Evolutionary conservation across 2,888 invertebrate genomes (phyloP), one percentile per base, ranked within the genome.

Genomic region (Platycheirus albimanus): DNA sequence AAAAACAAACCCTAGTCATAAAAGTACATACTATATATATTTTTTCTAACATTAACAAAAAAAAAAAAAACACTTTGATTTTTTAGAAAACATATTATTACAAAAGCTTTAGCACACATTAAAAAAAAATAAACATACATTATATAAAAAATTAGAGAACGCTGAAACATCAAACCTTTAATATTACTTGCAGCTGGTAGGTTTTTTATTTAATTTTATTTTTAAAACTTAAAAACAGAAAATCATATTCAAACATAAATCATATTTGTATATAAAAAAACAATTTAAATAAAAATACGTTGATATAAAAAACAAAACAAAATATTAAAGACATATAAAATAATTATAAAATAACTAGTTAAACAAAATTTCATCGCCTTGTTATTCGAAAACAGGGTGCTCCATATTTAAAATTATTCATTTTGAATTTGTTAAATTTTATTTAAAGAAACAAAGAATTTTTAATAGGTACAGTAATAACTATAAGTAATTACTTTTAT

Each of bases 91-190:
- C n/a, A n/a, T 77, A 63, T 54, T 38, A 45, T 67, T 45, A 66
- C 17, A 67, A 36, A 69, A 80, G 80, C 75, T 71, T 81, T 76
- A 71, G 76, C 80, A 81, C 77, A 77, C n/a, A 11, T 7, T 24
- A 10, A 13, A 45, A 24, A 47, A 19, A 43, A 24, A 17, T 3
- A 30, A 38, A 36, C 10, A 38, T 3, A 47, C 45, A 15, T 20
- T 10, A 47, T 3, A 45, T 7, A 47, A 33, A 52, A 15, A 41
- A 30, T n/a, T 36, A 43, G 10, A 58, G 6, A 51, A 45, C 30
- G 47, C 54, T 52, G 24, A 61, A 76, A 30, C 13, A 41, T 70
- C 15, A 43, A 45, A 38, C 51, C 17, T 30, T 54, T 45, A 19
- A 38, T 11, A 33, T 24, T 8, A 33, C 1, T 33, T 15, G 38